These are phyloP conservation scores for Cryptus viduatorius DNA, from an alignment of 2,888 invertebrate genomes.

Conservation along the genomic window DNA sequence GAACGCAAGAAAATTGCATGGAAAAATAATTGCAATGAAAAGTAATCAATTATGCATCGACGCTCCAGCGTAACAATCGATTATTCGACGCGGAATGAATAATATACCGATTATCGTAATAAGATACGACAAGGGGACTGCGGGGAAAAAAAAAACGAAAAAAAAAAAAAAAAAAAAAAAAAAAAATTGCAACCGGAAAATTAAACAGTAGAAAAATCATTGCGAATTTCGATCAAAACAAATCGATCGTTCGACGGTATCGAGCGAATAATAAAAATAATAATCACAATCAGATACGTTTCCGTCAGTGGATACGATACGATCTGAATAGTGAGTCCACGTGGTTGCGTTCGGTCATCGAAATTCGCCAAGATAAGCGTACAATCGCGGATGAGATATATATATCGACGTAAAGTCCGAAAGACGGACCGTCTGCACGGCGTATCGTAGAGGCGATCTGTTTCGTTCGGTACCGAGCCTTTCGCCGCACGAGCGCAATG, in stretches of 20 bases:
- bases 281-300: neutral
- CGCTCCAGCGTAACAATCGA: too few species aligned
- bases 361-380: neutral
- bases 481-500: constrained; percentile 44
- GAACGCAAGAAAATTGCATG: too few species aligned
- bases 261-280: neutral
- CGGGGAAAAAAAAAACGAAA: neutral
- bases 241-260: neutral
- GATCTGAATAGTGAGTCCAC: neutral
- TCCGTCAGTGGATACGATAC: too few species aligned
- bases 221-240: neutral
- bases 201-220: neutral
- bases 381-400: neutral
- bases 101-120: too few species aligned
- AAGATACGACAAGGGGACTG: too few species aligned
- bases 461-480: constrained; percentile 43
- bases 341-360: constrained; percentile 8
- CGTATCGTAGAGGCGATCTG: constrained; percentile 3
- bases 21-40: too few species aligned
- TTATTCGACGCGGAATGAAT: too few species aligned
- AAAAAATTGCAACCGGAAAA: neutral
- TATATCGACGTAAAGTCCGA: neutral
- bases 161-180: neutral
- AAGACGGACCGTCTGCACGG: neutral
- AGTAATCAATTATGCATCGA: too few species aligned